phyloP scores from a whole-genome alignment of 2,888 invertebrate genomes.

The Agapetus fuscipes region DNA sequence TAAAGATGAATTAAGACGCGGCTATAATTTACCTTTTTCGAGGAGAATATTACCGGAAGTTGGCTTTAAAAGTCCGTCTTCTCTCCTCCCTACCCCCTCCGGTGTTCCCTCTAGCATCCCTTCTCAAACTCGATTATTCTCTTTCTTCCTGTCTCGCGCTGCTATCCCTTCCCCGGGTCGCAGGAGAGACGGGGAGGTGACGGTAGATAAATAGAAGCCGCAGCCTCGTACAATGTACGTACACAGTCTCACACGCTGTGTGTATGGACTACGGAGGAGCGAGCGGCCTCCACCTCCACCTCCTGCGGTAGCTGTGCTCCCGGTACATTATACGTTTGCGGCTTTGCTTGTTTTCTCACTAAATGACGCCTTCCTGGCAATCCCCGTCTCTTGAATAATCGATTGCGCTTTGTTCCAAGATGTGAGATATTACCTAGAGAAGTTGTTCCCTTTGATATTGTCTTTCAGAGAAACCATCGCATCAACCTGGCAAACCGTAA shows the following conservation, averaged over 20 bases:
- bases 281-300: too few species aligned
- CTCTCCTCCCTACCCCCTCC: not conserved
- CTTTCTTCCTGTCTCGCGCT: constrained; percentile 5
- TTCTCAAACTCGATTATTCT: constrained; percentile 12
- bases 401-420: too few species aligned
- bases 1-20: too few species aligned
- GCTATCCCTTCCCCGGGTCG: constrained; percentile 6
- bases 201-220: constrained; percentile 6
- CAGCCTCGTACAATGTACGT: not conserved
- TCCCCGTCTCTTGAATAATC: constrained; percentile 11
- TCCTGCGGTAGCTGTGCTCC: not conserved
- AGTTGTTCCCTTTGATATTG: too few species aligned
- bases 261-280: too few species aligned
- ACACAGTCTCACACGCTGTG: not conserved
- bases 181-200: constrained; percentile 1
- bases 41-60: too few species aligned
- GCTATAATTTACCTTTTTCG: too few species aligned
- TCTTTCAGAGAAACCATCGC: too few species aligned
- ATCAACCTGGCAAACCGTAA: too few species aligned
- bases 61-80: too few species aligned
- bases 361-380: constrained; percentile 9
- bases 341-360: constrained; percentile 9
- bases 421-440: too few species aligned
- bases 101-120: not conserved
- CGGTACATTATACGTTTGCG: constrained; percentile 1